Evolutionary conservation across 2,888 invertebrate species (phyloP), one percentile per base, ranked within the genome.

Genomic region (Scelioninae gen. 1): DNA sequence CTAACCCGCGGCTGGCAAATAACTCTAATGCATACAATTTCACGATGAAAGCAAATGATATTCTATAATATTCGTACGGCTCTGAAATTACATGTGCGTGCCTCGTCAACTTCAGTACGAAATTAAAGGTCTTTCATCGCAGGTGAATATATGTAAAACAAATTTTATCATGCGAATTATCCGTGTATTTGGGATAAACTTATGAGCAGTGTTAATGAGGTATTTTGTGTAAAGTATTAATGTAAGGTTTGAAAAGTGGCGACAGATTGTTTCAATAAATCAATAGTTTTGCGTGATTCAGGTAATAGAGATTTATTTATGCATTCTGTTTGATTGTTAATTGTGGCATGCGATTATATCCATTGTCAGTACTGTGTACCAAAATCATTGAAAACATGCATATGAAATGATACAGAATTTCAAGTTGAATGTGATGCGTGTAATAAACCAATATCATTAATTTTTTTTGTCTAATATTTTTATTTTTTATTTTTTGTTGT

Each of bases 81-180:
- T 76, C 51, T 71, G 66, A 82, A 82, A 81, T 74, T 80, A 81
- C 49, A 69, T 16, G 62, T 60, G 68, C 80, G 74, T 80, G 80
- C 63, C 51, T 63, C 56, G 62, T 75, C 56, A 69, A 63, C 49
- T 63, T 63, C 49, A 31, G 56, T 63, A 55, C 69, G 75, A 81
- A 75, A 81, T 81, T 81, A 69, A 71, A 62, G 51, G 71, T 82
- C 76, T 76, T 77, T 72, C 65, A 66, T 82, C 55, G 77, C 72
- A 82, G 71, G 66, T 66, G 72, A 82, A 55, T 51, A 32, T 65
- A 66, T 51, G 72, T 62, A 66, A 76, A 82, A 72, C 51, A 66
- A 82, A 76, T 71, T 58, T 71, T 65, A 76, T 82, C 76, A 76
- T 76, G 65, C 71, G 63, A 76, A 68, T 75, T 69, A 65, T 76